phyloP scores from a whole-genome alignment of 1,140 invertebrate species.

The Maconellicoccus hirsutus region DNA sequence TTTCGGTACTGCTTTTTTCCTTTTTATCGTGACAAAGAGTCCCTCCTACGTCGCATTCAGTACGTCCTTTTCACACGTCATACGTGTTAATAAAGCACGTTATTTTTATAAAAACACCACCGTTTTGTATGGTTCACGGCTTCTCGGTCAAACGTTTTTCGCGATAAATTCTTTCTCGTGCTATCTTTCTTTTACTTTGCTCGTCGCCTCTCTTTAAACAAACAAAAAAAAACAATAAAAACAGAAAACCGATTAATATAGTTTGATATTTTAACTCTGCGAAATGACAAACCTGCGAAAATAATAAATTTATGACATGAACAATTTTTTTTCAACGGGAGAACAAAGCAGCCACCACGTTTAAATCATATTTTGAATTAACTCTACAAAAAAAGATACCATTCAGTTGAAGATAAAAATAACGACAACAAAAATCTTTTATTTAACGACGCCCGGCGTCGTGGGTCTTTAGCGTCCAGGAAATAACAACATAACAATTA shows the following conservation, averaged over 20 bases:
- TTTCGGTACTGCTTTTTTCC: constrained; percentile 1
- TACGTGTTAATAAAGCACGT: constrained; percentile 21
- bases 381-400: no score
- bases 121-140: constrained; percentile 19
- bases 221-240: background rate
- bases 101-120: constrained; percentile 18
- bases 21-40: constrained; percentile 18
- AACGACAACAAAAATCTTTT: no score
- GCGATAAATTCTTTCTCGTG: background rate
- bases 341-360: no score
- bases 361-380: no score
- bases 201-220: background rate
- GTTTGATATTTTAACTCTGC: background rate
- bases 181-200: background rate
- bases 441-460: no score
- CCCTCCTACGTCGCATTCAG: background rate
- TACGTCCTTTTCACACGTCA: constrained; percentile 11
- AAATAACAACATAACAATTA: no score
- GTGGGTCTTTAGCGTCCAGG: no score
- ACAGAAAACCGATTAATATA: background rate
- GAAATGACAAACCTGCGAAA: no score
- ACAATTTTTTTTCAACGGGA: no score
- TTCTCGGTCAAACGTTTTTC: constrained; percentile 20
- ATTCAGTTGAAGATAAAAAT: no score
- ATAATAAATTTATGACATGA: no score